A percentile compares a stretch with the other conserved stretches of the same genome.
Evolutionary conservation across 37 sponge, comb jelly and placozoan species (phyloP).

Genomic region (Aphrocallistes beatrix): DNA sequence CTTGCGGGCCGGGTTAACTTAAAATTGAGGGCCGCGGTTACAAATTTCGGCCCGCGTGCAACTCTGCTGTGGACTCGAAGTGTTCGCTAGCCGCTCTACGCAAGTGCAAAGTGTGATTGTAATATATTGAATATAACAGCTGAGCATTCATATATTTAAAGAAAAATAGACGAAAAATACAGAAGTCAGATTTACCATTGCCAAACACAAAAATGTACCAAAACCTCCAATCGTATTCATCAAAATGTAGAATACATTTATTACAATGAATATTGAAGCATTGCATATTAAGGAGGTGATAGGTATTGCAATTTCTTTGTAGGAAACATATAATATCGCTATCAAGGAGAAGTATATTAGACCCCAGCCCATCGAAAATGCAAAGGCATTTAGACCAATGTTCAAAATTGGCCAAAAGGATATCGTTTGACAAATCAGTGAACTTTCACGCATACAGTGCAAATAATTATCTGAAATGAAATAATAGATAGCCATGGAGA

Average conservation of each 20-base stretch:
- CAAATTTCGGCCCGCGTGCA: too few relatives aligned
- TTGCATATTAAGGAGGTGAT: background rate
- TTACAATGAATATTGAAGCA: background rate
- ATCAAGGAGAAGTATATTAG: background rate
- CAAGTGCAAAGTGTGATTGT: too few relatives aligned
- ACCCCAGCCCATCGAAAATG: background rate
- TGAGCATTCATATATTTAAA: background rate
- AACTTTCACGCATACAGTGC: background rate
- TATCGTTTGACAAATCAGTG: background rate
- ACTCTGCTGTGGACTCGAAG: too few relatives aligned
- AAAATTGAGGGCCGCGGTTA: too few relatives aligned
- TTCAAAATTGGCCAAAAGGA: background rate
- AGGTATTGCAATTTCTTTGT: background rate
- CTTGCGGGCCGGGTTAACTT: too few relatives aligned
- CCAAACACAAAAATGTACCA: background rate
- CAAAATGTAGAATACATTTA: background rate
- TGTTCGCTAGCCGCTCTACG: too few relatives aligned
- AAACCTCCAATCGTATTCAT: background rate
- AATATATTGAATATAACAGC: too few relatives aligned
- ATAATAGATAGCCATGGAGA: background rate
- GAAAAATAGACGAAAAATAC: background rate
- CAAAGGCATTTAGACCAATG: background rate
- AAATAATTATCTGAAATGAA: background rate
- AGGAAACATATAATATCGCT: background rate
- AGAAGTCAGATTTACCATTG: background rate